Conservation (phyloP, 2,888 invertebrate genomes). For the Oscheius sp. region DNA sequence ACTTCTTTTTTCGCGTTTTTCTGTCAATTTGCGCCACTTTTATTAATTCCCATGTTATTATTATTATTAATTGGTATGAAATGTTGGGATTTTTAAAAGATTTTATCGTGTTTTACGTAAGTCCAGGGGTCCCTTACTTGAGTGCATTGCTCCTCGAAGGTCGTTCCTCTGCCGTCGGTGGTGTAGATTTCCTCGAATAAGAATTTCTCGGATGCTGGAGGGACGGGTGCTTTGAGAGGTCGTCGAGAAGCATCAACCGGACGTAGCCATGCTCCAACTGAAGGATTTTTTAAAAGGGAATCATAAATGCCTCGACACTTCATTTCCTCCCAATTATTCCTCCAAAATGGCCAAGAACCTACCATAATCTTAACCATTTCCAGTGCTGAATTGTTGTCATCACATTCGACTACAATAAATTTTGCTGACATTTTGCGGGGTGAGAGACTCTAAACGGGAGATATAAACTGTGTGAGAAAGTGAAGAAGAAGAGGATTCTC, state of each 20-base stretch:
- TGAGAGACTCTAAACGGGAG: neutral
- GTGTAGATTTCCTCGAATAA: neutral
- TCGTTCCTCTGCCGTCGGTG: neutral
- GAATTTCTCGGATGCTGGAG: constrained; percentile 12
- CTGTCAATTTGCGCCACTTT: neutral
- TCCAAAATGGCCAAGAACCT: neutral
- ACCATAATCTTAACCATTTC: constrained; percentile 50
- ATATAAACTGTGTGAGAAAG: neutral
- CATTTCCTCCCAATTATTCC: too few relatives aligned
- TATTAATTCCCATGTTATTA: neutral
- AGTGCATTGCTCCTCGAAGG: constrained; percentile 6
- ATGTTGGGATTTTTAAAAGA: too few relatives aligned
- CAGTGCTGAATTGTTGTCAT: constrained; percentile 44
- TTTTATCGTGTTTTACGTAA: too few relatives aligned
- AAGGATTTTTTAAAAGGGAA: constrained; percentile 9
- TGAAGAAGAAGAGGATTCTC: constrained; percentile 3
- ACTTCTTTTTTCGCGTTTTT: neutral
- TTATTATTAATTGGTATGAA: too few relatives aligned
- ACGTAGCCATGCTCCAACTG: constrained; percentile 49
- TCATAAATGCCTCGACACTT: neutral
- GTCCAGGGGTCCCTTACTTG: neutral
- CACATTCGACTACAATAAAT: constrained; percentile 48
- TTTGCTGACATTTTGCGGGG: constrained; percentile 41
- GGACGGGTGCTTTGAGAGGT: constrained; percentile 46
- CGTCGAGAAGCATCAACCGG: constrained; percentile 48